phyloP scores from a whole-genome alignment of 2,113 vertebrate genomes.

The Plecotus auritus region DNA sequence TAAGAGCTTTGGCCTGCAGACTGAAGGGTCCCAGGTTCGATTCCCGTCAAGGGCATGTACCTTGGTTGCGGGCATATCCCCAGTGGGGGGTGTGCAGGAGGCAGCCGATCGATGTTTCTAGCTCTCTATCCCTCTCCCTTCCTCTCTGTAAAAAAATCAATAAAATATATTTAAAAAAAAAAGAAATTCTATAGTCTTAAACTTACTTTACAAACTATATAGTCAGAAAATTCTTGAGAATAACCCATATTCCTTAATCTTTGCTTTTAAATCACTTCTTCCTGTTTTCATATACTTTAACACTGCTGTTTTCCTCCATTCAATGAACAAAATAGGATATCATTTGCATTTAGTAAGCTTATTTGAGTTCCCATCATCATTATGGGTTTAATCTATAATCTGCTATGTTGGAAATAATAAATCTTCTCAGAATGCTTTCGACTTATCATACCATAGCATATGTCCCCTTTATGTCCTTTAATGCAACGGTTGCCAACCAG shows the following conservation, averaged over 20 bases:
- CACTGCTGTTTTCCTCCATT: not conserved
- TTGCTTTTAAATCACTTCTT: slow-evolving; percentile 15
- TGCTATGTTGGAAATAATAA: not conserved
- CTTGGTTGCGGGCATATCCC: too few relatives aligned
- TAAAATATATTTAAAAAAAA: too few relatives aligned
- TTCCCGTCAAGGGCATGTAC: too few relatives aligned
- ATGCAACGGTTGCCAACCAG: not conserved
- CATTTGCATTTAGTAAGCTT: not conserved
- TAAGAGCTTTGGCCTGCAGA: too few relatives aligned
- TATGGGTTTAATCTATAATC: not conserved
- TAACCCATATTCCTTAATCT: not conserved
- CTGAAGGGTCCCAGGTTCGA: too few relatives aligned
- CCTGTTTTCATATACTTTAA: slow-evolving; percentile 9
- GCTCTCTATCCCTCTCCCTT: too few relatives aligned
- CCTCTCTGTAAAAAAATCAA: too few relatives aligned
- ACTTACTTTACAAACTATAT: not conserved
- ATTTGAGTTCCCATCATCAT: not conserved
- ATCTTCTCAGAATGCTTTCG: not conserved
- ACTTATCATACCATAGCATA: not conserved
- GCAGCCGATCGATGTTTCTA: too few relatives aligned
- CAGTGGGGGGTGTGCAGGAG: too few relatives aligned
- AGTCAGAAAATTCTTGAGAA: not conserved
- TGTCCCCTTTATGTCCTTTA: not conserved
- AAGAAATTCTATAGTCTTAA: not conserved
- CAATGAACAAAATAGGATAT: not conserved